Evolutionary conservation across 2,113 vertebrate genomes (phyloP).

Genomic region (Vicugna pacos): DNA sequence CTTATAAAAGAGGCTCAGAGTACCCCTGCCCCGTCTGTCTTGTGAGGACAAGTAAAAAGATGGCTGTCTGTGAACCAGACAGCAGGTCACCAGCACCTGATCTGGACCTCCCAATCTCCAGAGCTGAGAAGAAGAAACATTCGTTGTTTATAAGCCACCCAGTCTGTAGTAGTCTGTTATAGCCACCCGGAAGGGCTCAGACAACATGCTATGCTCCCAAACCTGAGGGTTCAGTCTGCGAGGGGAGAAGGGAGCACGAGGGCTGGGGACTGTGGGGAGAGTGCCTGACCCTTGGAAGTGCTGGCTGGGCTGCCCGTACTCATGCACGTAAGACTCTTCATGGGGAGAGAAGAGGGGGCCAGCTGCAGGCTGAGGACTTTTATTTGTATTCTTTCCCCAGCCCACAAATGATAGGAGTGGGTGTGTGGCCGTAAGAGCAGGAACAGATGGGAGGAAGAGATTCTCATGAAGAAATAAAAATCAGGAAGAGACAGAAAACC

Average conservation of each 20-base stretch:
- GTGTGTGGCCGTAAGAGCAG: neutral
- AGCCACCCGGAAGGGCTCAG: neutral
- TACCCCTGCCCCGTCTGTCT: neutral
- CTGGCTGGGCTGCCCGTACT: neutral
- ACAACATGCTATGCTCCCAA: neutral
- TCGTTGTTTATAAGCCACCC: neutral
- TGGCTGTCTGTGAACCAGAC: neutral
- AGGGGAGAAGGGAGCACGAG: neutral
- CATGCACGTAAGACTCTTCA: neutral
- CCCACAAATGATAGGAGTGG: neutral
- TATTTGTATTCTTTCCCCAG: constrained; percentile 29
- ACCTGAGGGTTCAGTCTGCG: neutral
- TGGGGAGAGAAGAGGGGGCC: neutral
- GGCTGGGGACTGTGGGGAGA: too few relatives aligned
- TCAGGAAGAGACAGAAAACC: constrained; percentile 37
- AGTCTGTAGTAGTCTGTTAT: neutral
- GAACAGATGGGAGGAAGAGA: neutral
- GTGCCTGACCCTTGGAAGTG: neutral
- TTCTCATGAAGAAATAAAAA: constrained; percentile 38
- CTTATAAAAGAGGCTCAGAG: neutral
- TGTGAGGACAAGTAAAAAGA: neutral
- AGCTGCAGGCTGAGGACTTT: neutral
- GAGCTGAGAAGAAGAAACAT: neutral
- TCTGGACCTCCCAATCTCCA: neutral
- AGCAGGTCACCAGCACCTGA: neutral